Conservation (phyloP, 2,797 vertebrate genomes). For the Gobio occitaniae region DNA sequence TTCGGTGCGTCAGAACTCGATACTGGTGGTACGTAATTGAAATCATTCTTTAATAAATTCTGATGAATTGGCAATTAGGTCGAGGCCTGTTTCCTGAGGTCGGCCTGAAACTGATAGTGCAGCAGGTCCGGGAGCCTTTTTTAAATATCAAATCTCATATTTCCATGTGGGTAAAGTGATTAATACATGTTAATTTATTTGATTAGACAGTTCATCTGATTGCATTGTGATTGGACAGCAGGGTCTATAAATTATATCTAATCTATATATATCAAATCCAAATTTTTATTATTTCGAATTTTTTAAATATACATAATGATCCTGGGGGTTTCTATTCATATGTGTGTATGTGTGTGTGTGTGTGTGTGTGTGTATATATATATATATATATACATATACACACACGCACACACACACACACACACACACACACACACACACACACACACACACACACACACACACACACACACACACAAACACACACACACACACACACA, state of each 20-base stretch:
- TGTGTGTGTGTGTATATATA: no score
- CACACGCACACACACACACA: no score
- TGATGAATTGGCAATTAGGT: constrained; percentile 98
- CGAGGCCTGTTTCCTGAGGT: constrained; percentile 91
- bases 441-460: no score
- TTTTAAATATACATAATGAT: no score
- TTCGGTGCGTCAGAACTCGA: constrained; percentile 90
- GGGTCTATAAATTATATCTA: background rate
- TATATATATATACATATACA: no score
- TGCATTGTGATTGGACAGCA: background rate
- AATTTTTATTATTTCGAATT: background rate
- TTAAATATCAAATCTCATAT: constrained; percentile 41
- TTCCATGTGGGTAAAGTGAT: constrained; percentile 14
- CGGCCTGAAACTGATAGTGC: constrained; percentile 91
- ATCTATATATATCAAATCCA: background rate
- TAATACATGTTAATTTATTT: constrained; percentile 60
- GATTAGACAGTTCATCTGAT: constrained; percentile 55
- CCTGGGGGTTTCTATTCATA: no score
- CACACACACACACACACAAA: no score
- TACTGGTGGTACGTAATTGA: constrained; percentile 93
- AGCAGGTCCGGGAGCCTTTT: constrained; percentile 82
- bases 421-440: no score
- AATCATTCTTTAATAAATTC: constrained; percentile 99
- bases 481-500: no score
- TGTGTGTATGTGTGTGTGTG: no score